Evolutionary conservation across 2,113 vertebrate genomes (phyloP), one percentile per base, ranked within the genome.

Genomic region (Telmatochromis sp.): DNA sequence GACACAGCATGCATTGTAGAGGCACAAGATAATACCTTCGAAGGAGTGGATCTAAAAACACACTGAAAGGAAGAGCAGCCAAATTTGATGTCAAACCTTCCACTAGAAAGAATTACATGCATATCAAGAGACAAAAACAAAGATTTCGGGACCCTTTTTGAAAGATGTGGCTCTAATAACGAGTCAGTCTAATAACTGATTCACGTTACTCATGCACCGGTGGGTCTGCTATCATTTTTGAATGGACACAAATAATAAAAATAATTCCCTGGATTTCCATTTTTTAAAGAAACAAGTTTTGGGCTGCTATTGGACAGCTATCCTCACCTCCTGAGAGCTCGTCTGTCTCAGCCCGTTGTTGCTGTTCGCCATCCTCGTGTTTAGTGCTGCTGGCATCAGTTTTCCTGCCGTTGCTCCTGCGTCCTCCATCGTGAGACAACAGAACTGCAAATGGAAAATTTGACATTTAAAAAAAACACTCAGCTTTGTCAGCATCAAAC

Each of bases 301-400:
- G 65, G n/a, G 5, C 7, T 6, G 37, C 35, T 71, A 7, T 10
- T 63, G 60, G 58, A 37, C 10, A 37, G 33, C 60, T 26, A 2
- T 31, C 13, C 86, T 86, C 75, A 96, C 96, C 95, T 95, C 93
- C 35, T 53, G 37, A 15, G 50, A 5, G 19, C 89, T 89, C n/a
- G 93, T 87, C 13, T 87, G 53, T 79, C 90, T 89, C 2, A 71
- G 53, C 11, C 35, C 81, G 58, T 86, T 92, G 60, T 9, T 89
- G 58, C 80, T 89, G 73, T 68, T 90, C 12, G 19, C 47, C n/a
- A 45, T 9, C 63, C 42, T 91, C 73, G 80, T 80, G 51, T 79
- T 86, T 8, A 71, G 35, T 17, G 26, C 54, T 15, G 82, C 14
- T 33, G 86, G 42, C 33, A 33, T 50, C 21, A 40, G 10, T 9